These are phyloP conservation scores for Oceanites oceanicus DNA, from an alignment of 2,113 vertebrate genomes.

Conservation along the genomic window DNA sequence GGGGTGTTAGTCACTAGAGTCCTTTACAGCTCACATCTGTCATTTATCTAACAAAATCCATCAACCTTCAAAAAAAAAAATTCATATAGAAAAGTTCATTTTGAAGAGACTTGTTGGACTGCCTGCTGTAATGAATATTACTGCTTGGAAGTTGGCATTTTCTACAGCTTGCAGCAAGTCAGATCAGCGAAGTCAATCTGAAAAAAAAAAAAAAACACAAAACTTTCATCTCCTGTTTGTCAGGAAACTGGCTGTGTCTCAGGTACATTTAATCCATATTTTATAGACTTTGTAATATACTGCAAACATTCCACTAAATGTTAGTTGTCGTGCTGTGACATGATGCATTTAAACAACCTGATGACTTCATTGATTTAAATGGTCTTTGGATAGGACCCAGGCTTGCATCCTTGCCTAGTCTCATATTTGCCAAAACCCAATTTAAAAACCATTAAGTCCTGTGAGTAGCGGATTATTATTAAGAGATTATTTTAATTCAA, in stretches of 20 bases:
- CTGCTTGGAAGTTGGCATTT: not conserved
- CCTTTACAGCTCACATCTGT: not conserved
- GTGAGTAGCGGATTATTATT: conserved; percentile 56
- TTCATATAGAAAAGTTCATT: not conserved
- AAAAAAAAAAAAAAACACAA: not conserved
- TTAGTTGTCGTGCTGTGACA: not conserved
- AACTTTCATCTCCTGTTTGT: not conserved
- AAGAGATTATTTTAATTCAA: conserved; percentile 66
- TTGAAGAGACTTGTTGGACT: not conserved
- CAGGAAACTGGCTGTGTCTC: not conserved
- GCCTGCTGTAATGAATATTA: not conserved
- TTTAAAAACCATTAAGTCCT: conserved; percentile 65
- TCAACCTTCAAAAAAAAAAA: not conserved
- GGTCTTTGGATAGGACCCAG: not conserved
- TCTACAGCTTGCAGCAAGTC: not conserved
- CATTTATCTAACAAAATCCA: not conserved
- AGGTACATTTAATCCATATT: conserved; percentile 20
- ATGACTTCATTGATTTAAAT: conserved; percentile 36
- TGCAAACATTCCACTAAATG: not conserved
- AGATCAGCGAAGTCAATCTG: not conserved
- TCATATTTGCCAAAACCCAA: conserved; percentile 49
- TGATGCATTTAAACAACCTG: conserved; percentile 21
- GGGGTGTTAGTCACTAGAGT: not conserved
- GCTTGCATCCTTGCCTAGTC: not conserved
- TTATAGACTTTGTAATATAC: conserved; percentile 36